Conservation (phyloP, 2,113 vertebrate species). For the Sisor rabdophorus region DNA sequence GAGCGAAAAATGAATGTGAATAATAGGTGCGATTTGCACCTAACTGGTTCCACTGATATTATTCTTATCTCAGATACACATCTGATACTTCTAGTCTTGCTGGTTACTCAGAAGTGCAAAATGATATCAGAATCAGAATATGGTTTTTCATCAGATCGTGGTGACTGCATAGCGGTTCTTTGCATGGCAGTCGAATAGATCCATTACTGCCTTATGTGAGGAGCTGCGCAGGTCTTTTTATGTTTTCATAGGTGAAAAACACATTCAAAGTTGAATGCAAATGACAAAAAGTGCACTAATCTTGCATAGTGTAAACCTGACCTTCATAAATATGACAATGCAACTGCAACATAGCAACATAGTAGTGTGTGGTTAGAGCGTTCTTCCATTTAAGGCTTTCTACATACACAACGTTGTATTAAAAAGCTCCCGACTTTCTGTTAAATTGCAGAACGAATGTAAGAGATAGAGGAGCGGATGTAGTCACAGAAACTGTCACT, state of each 20-base stretch:
- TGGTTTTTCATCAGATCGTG: background rate
- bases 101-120: background rate
- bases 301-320: constrained; percentile 26
- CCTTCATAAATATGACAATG: constrained; percentile 32
- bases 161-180: background rate
- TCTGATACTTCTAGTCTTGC: background rate
- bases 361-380: constrained; percentile 48
- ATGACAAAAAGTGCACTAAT: constrained; percentile 21
- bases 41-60: constrained; percentile 14
- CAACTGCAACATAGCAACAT: constrained; percentile 28
- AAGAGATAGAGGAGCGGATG: constrained; percentile 45
- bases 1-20: constrained; percentile 30
- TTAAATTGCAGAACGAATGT: constrained; percentile 52
- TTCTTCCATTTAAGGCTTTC: constrained; percentile 57
- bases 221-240: background rate
- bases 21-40: background rate
- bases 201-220: background rate
- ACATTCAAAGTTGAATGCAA: constrained; percentile 17
- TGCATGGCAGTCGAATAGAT: background rate
- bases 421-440: constrained; percentile 55
- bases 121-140: background rate
- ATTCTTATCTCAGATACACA: constrained; percentile 2
- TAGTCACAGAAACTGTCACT: constrained; percentile 47
- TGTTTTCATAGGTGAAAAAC: background rate
- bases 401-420: constrained; percentile 56